Conservation (phyloP, 2,888 invertebrate species). For the Nysson spinosus region DNA sequence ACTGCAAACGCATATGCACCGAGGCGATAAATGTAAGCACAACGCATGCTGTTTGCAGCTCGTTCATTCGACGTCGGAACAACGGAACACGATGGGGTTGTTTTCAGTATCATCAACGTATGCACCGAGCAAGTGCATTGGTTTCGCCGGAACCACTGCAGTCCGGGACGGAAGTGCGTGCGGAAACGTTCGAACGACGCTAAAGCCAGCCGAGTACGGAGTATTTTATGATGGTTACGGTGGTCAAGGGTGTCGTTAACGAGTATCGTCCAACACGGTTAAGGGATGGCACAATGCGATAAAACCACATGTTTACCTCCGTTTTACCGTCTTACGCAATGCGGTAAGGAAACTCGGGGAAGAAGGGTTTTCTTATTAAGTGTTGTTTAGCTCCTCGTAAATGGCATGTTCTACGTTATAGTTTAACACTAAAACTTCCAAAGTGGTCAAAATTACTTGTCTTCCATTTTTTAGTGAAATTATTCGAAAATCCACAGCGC, state of each 20-base stretch:
- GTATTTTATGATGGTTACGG: slow-evolving; percentile 58
- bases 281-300: slow-evolving; percentile 14
- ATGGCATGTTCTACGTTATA: no score
- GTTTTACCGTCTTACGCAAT: slow-evolving; percentile 2
- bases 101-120: slow-evolving; percentile 35
- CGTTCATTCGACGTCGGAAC: slow-evolving; percentile 41
- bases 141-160: slow-evolving; percentile 17
- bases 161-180: slow-evolving; percentile 10
- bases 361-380: slow-evolving; percentile 1
- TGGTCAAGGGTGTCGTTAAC: slow-evolving; percentile 53
- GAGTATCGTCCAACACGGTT: slow-evolving; percentile 27
- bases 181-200: slow-evolving; percentile 51
- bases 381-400: slow-evolving; percentile 16
- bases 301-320: slow-evolving; percentile 41
- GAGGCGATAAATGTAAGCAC: slow-evolving; percentile 46
- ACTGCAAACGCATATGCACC: slow-evolving; percentile 15
- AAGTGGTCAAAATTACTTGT: no score
- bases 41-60: slow-evolving; percentile 28
- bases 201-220: slow-evolving; percentile 41
- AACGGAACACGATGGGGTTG: slow-evolving; percentile 27
- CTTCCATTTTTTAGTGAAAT: no score
- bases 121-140: slow-evolving; percentile 15
- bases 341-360: slow-evolving; percentile 1
- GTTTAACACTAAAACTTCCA: no score
- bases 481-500: no score